phyloP scores from a whole-genome alignment of 2,888 invertebrate genomes.

The Glyphotaelius pellucidus region DNA sequence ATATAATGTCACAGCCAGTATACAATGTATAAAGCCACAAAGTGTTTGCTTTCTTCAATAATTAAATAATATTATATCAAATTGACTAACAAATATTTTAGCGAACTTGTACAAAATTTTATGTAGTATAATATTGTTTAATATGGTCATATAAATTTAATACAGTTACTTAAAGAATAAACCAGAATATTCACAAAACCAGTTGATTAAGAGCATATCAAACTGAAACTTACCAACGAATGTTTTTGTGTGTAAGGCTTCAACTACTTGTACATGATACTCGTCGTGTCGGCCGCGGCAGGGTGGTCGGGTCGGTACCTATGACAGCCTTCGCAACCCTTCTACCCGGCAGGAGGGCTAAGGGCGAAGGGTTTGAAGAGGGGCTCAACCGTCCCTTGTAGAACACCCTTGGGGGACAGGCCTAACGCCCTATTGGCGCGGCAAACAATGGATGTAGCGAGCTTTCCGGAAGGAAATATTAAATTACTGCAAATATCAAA shows the following conservation, averaged over 20 bases:
- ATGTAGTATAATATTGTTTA: too few species aligned
- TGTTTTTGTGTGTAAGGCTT: neutral
- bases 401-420: neutral
- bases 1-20: too few species aligned
- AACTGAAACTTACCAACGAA: neutral
- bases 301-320: neutral
- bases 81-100: too few species aligned
- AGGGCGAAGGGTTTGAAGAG: slow-evolving; percentile 19
- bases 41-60: too few species aligned
- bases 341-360: neutral
- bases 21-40: too few species aligned
- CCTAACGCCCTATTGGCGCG: slow-evolving; percentile 1
- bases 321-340: neutral
- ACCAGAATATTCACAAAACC: neutral
- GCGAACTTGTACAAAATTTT: too few species aligned
- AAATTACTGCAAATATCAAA: neutral
- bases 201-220: neutral
- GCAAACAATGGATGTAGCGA: slow-evolving; percentile 25
- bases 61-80: too few species aligned
- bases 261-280: neutral
- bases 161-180: neutral
- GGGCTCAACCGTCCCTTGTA: slow-evolving; percentile 26
- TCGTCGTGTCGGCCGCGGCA: neutral
- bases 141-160: neutral
- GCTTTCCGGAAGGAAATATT: slow-evolving; percentile 18